phyloP scores from a whole-genome alignment of 2,797 vertebrate genomes.

The Dicrostonyx torquatus region DNA sequence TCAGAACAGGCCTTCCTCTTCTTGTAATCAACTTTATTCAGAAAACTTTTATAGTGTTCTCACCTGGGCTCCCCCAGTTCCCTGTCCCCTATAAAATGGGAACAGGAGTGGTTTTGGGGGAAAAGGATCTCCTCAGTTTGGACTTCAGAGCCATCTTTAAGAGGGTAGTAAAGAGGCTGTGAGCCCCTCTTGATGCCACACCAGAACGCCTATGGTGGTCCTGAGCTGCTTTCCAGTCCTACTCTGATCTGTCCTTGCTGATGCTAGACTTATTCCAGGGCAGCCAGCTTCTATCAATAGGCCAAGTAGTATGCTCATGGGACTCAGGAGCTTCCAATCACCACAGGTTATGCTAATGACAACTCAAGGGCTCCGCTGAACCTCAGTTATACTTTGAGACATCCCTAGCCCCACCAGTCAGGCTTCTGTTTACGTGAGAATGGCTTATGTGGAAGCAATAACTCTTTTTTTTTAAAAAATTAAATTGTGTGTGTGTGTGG shows the following conservation, averaged over 20 bases:
- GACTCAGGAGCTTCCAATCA: background rate
- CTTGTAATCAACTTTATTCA: conserved; percentile 8
- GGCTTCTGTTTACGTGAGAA: background rate
- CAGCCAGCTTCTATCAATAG: background rate
- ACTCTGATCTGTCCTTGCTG: background rate
- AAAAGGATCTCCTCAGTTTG: background rate
- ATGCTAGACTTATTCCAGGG: background rate
- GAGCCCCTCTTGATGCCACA: background rate
- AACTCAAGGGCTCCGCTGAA: background rate
- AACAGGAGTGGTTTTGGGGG: background rate
- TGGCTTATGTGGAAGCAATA: background rate
- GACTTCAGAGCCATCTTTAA: background rate
- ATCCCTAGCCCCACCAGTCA: background rate
- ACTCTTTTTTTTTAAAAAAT: background rate
- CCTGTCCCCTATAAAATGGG: background rate
- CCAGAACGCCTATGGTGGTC: fast-evolving
- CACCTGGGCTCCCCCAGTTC: background rate
- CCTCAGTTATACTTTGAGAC: background rate
- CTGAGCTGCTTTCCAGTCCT: background rate
- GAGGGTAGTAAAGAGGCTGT: background rate
- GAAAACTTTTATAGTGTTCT: background rate
- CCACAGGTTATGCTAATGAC: background rate
- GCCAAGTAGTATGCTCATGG: background rate
- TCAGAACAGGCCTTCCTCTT: background rate
- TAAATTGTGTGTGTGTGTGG: background rate